Base-by-base conservation (phyloP, 1,140 invertebrate genomes). In the Geopemphigus sp. region DNA sequence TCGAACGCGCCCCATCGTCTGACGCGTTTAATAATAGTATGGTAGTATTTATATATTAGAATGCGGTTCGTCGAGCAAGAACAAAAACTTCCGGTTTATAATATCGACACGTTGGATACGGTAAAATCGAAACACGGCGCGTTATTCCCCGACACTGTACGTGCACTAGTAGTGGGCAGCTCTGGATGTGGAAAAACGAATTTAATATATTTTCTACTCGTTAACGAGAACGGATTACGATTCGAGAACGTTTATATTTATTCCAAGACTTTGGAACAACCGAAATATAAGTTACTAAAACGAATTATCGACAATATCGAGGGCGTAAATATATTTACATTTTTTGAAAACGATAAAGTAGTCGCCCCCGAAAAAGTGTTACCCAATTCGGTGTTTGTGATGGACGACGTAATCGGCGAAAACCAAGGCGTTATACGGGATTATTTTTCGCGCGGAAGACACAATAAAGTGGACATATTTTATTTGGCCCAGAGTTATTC, bases 401-500 rank as follows among this genome's bases (percentile, higher is more conserved):
- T 87, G 68, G 86, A 87, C 81, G 84, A 87, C 81, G 81, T 86
- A 5, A 81, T 83, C 8, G 85, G 83, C 82, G 84, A 86, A 54
- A 84, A 84, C 24, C 85, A 87, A 82, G 80, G 84, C 72, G 83
- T 83, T 12, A 50, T 50, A 50, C 5, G 47, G 12, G 47, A 50
- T 8, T 50, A 50, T 50, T 50, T 50, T 50, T 50, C 47, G 1
- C 10, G 47, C 1, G 47, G 47, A 50, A 50, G 47, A 50, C 47
- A 50, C 47, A 50, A 50, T 50, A 50, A 50, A 50, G 47, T 50
- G 12, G 47, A 50, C 12, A 50, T 50, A 50, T 50, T 50, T 50
- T 50, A 50, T 50, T 50, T 50, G 11, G 47, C 47, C 1, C 47
- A 50, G 14, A 50, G 47, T 50, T 50, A 61, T 85, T 83, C 81